Percentiles rank a stretch among this genome's conserved stretches.
Conservation (phyloP, 2,113 vertebrate species). For the Chaenogobius annularis region DNA sequence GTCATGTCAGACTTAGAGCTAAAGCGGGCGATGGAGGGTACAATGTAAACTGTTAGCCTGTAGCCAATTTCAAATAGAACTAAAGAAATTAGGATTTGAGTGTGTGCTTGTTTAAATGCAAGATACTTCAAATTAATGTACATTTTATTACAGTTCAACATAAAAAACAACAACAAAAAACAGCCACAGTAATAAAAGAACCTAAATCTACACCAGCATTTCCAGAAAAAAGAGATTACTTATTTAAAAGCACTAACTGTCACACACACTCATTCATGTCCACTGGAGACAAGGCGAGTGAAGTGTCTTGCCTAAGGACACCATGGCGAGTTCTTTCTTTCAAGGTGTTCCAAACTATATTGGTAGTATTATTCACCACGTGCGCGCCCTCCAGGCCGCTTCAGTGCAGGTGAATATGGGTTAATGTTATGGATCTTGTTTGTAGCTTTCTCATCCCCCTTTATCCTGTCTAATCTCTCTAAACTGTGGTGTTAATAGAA, state of each 20-base stretch:
- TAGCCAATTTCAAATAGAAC: too few relatives aligned
- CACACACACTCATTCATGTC: neutral
- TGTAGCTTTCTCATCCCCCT: slow-evolving; percentile 39
- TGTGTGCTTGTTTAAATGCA: too few relatives aligned
- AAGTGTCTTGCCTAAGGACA: neutral
- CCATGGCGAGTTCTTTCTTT: neutral
- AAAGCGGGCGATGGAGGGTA: too few relatives aligned
- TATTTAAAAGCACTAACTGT: too few relatives aligned
- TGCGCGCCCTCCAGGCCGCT: neutral
- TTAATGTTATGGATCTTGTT: slow-evolving; percentile 7
- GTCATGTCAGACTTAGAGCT: slow-evolving; percentile 16
- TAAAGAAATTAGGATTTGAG: too few relatives aligned
- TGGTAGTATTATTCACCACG: too few relatives aligned
- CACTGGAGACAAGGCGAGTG: neutral
- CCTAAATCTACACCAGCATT: too few relatives aligned
- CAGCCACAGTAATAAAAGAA: neutral
- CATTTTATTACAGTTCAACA: too few relatives aligned
- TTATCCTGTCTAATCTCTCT: slow-evolving; percentile 49
- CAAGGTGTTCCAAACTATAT: neutral
- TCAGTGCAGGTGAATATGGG: neutral
- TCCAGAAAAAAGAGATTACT: too few relatives aligned
- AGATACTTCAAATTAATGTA: neutral
- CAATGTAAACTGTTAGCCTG: too few relatives aligned
- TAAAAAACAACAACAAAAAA: neutral
- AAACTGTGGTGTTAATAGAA: slow-evolving; percentile 40